phyloP scores from a whole-genome alignment of 2,113 vertebrate species.

The Pseudopodoces humilis region DNA sequence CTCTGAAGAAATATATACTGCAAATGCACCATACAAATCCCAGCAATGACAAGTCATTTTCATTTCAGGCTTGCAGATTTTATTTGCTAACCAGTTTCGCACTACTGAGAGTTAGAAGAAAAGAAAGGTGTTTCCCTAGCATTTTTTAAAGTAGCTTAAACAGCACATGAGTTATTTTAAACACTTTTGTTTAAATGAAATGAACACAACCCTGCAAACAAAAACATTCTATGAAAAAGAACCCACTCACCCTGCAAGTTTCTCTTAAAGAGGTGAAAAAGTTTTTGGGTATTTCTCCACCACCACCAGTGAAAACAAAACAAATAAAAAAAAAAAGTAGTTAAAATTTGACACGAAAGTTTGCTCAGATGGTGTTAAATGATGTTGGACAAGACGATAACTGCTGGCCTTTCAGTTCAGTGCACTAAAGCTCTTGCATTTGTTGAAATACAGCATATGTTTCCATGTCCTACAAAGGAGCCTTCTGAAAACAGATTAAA shows the following conservation, averaged over 20 bases:
- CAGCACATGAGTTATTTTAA: not conserved
- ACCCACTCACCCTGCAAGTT: not conserved
- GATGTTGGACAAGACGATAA: not conserved
- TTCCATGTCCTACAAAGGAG: not conserved
- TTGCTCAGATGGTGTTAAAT: not conserved
- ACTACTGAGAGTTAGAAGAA: not conserved
- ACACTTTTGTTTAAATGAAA: conserved; percentile 2
- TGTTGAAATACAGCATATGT: not conserved
- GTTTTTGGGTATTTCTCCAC: not conserved
- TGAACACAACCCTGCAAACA: not conserved
- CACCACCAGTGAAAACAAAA: not conserved
- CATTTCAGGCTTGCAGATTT: conserved; percentile 8
- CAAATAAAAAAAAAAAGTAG: not conserved
- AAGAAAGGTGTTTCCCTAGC: conserved; percentile 18
- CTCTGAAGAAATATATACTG: not conserved
- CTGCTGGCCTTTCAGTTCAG: not conserved
- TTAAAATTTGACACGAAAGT: not conserved
- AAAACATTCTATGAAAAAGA: not conserved
- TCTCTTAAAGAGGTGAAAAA: not conserved
- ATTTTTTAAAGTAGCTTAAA: not conserved
- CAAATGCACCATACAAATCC: conserved; percentile 10
- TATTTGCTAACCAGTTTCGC: conserved; percentile 26
- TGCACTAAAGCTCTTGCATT: not conserved
- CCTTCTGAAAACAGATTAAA: not conserved
- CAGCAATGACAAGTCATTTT: conserved; percentile 28